Base-by-base conservation (phyloP, 1,140 invertebrate genomes). In the Achroia grisella region DNA sequence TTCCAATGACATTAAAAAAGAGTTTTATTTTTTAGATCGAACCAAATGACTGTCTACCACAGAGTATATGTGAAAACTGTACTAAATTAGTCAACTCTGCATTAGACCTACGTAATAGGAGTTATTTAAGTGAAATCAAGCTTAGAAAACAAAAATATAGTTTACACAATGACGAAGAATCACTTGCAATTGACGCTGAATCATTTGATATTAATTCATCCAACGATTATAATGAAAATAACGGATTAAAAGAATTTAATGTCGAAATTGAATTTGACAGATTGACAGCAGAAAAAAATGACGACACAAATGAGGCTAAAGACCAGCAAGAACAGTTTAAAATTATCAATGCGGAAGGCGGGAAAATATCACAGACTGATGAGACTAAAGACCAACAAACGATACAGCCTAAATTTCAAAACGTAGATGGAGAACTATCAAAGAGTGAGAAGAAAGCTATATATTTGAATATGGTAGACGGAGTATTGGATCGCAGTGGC, bases 41-140 rank as follows among this genome's bases (percentile, higher is more conserved):
- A 44, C 13, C 37, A n/a, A 36, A 67, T 11, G 64, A 67, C 37
- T 53, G 52, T 9, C 29, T 63, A 2, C 60, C 64, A 11, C 64
- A 67, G 48, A 44, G 48, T 10, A 56, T 67, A 33, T 67, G 64
- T 15, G 13, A 11, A 1, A 23, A 51, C 6, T 67, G 64, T n/a
- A 28, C 37, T 8, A 35, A 53, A 14, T 35, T 30, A 4, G 34
- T 67, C 0, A 50, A 53, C 30, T 15, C 17, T 2, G 34, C 37
- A 6, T 33, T 58, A 13, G 8, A 46, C 15, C 47, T 63, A 5
- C 45, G 64, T 29, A 60, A 51, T 5, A 36, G 45, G 17, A 58
- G 49, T 44, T 50, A 52, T 8, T 2, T 6, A 5, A 11, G 33
- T 27, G 31, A 31, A 9, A 37, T 12, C 11, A 37, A 49, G 37